Evolutionary conservation across 2,113 vertebrate genomes (phyloP).

Genomic region (Melanerpes formicivorus): DNA sequence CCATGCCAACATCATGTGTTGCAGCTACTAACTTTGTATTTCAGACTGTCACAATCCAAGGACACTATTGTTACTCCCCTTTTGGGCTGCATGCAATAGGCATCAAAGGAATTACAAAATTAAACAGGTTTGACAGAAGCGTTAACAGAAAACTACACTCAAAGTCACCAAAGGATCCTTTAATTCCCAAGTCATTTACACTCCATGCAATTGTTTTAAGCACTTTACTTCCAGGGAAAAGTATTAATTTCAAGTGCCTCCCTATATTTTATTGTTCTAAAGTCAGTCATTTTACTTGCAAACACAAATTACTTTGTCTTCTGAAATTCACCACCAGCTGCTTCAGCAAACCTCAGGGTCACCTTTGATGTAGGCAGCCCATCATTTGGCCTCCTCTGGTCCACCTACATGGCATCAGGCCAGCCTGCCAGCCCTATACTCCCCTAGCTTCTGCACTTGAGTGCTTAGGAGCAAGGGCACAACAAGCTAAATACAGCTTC

Average conservation of each 20-base stretch:
- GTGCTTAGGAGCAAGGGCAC: not conserved
- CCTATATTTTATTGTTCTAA: not conserved
- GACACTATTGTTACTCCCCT: not conserved
- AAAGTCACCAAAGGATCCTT: not conserved
- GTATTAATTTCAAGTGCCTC: rapidly evolving
- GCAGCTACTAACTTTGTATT: not conserved
- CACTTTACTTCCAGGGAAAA: not conserved
- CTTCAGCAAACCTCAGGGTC: not conserved
- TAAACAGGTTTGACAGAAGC: not conserved
- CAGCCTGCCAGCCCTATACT: not conserved
- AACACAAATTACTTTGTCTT: not conserved
- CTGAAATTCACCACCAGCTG: not conserved
- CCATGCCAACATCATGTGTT: not conserved
- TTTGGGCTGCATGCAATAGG: not conserved
- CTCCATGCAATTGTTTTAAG: not conserved
- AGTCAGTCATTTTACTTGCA: not conserved
- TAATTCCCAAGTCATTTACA: not conserved
- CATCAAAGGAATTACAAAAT: not conserved
- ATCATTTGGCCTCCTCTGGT: not conserved
- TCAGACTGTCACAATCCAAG: not conserved
- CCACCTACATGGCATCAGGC: rapidly evolving
- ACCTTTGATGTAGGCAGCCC: not conserved
- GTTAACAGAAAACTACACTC: not conserved
- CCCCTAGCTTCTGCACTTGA: not conserved
- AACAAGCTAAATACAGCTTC: not conserved